Evolutionary conservation across 2,797 vertebrate genomes (phyloP).

Genomic region (Strix occidentalis): DNA sequence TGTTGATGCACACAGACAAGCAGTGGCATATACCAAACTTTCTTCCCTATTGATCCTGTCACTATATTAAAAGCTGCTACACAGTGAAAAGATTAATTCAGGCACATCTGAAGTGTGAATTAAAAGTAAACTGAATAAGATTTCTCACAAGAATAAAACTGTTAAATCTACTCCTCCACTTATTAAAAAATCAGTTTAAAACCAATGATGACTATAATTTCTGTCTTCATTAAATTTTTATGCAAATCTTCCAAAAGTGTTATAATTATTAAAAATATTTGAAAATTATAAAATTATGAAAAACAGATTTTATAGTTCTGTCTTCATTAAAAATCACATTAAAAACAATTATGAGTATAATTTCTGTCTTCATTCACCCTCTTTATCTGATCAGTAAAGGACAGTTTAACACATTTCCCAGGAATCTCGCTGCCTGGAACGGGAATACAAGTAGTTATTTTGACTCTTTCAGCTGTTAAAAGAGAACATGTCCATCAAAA

Average conservation of each 20-base stretch:
- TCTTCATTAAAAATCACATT: not conserved
- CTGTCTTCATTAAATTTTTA: not conserved
- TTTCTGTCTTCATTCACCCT: not conserved
- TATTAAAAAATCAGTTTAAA: not conserved
- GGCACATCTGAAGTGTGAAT: not conserved
- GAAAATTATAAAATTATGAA: too few relatives aligned
- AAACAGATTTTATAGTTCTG: too few relatives aligned
- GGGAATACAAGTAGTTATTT: not conserved
- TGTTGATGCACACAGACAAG: not conserved
- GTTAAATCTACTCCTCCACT: not conserved
- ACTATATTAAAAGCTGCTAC: not conserved
- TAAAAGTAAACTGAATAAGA: not conserved
- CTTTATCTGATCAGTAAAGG: not conserved
- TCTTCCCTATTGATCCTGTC: not conserved
- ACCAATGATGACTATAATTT: not conserved
- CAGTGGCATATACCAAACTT: not conserved
- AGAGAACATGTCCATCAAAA: not conserved
- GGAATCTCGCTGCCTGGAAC: not conserved
- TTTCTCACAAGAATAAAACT: not conserved
- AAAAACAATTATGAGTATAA: not conserved
- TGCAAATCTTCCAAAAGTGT: too few relatives aligned
- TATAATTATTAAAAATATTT: too few relatives aligned
- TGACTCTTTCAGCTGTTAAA: not conserved
- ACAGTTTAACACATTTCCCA: not conserved
- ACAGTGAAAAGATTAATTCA: not conserved